phyloP scores from a whole-genome alignment of 1,140 invertebrate species.

The Drosophila sucinea region DNA sequence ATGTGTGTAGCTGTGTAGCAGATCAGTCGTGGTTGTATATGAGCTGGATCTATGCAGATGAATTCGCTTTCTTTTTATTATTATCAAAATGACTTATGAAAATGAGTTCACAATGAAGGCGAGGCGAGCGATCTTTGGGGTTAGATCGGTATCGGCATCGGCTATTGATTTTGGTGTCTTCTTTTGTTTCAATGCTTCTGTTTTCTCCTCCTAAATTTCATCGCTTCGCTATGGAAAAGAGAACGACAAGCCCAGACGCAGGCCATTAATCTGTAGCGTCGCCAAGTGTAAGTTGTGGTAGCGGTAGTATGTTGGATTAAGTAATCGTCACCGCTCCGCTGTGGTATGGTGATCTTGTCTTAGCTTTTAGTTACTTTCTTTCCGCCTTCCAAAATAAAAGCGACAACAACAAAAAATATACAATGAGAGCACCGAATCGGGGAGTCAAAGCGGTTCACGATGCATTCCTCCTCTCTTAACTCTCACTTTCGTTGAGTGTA shows the following conservation, averaged over 20 bases:
- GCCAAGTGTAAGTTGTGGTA: slow-evolving; percentile 6
- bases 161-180: slow-evolving; percentile 7
- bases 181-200: slow-evolving; percentile 44
- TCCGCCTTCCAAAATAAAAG: slow-evolving; percentile 47
- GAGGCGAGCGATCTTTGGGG: slow-evolving; percentile 30
- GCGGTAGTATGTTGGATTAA: slow-evolving; percentile 49
- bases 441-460: neutral
- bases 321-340: slow-evolving; percentile 42
- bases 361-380: slow-evolving; percentile 61
- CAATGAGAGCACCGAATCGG: slow-evolving; percentile 18
- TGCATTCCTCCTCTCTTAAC: slow-evolving; percentile 19
- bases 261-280: slow-evolving; percentile 63
- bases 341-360: slow-evolving; percentile 37
- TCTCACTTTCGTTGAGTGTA: slow-evolving; percentile 27
- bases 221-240: slow-evolving; percentile 32
- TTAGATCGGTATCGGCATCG: slow-evolving; percentile 21
- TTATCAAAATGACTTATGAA: slow-evolving; percentile 30
- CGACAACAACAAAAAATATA: neutral
- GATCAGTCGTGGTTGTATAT: slow-evolving; percentile 22
- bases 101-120: slow-evolving; percentile 1
- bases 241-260: slow-evolving; percentile 30
- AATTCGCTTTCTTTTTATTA: slow-evolving; percentile 72
- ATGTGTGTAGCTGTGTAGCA: slow-evolving; percentile 6
- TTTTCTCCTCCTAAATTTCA: slow-evolving; percentile 73
- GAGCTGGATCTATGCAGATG: slow-evolving; percentile 23